phyloP scores from a whole-genome alignment of 2,113 vertebrate species.

The Sorex fumeus region DNA sequence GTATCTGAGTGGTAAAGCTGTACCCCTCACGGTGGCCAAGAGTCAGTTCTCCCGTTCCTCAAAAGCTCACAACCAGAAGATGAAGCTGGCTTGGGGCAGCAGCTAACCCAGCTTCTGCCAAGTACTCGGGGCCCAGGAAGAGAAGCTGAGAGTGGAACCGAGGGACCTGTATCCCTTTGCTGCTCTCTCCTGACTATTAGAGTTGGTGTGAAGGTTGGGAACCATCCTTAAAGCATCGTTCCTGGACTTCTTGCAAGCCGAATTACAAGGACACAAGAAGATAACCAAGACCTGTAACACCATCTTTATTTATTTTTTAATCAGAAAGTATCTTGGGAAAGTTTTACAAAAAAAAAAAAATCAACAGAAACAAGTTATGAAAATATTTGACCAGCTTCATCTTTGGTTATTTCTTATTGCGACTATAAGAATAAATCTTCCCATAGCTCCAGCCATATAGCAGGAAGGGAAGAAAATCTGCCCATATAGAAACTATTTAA shows the following conservation, averaged over 20 bases:
- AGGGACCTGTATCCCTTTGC: conserved; percentile 13
- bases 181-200: not conserved
- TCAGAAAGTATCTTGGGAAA: conserved; percentile 90
- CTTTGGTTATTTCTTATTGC: conserved; percentile 93
- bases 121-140: not conserved
- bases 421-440: conserved; percentile 86
- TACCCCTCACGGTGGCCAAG: conserved; percentile 95
- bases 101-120: conserved; percentile 63
- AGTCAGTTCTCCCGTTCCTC: conserved; percentile 97
- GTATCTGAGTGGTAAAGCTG: conserved; percentile 97
- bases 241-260: conserved; percentile 2
- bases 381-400: conserved; percentile 90
- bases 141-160: conserved; percentile 1
- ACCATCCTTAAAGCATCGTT: not conserved
- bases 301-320: conserved; percentile 90
- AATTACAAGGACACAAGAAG: conserved; percentile 32
- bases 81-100: conserved; percentile 92
- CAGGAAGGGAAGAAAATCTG: conserved; percentile 87
- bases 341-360: conserved; percentile 88
- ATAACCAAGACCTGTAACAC: conserved; percentile 73
- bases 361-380: conserved; percentile 89
- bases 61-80: conserved; percentile 95
- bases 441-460: conserved; percentile 78
- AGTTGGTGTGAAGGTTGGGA: not conserved
- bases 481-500: conserved; percentile 81